Evolutionary conservation across 2,888 invertebrate species (phyloP).

Genomic region (Melieria crassipennis): DNA sequence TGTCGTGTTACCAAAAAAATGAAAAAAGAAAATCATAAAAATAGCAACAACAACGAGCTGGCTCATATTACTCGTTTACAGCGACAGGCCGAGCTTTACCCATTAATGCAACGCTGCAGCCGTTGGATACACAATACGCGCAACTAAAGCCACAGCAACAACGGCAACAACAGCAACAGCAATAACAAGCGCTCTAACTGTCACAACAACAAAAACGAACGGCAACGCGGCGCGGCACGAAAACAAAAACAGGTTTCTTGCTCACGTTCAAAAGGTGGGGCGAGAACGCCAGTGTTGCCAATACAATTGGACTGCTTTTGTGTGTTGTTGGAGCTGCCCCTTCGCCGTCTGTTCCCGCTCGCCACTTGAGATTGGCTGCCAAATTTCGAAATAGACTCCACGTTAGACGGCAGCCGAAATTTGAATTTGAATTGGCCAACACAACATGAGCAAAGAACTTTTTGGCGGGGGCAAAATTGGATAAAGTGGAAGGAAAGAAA

Average conservation of each 20-base stretch:
- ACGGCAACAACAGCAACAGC: not conserved
- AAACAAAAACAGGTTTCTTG: constrained; percentile 28
- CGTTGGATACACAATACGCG: constrained; percentile 13
- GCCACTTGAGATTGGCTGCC: too few species aligned
- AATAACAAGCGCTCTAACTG: not conserved
- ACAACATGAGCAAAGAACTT: too few species aligned
- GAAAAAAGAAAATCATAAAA: too few species aligned
- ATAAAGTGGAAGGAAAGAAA: too few species aligned
- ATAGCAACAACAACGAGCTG: not conserved
- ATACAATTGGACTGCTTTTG: not conserved
- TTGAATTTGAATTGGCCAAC: too few species aligned
- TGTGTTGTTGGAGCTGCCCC: not conserved
- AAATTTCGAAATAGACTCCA: too few species aligned
- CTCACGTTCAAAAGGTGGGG: constrained; percentile 25
- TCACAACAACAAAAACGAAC: not conserved
- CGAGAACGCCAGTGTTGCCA: constrained; percentile 25
- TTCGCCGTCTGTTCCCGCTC: too few species aligned
- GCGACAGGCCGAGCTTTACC: too few species aligned
- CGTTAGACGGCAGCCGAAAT: too few species aligned
- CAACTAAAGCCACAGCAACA: constrained; percentile 4
- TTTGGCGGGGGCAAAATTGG: too few species aligned
- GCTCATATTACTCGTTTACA: not conserved
- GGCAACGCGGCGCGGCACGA: not conserved
- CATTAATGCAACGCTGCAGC: not conserved
- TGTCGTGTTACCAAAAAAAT: too few species aligned